Base-by-base conservation (phyloP, 2,888 invertebrate genomes). In the Aporophyla lueneburgensis region DNA sequence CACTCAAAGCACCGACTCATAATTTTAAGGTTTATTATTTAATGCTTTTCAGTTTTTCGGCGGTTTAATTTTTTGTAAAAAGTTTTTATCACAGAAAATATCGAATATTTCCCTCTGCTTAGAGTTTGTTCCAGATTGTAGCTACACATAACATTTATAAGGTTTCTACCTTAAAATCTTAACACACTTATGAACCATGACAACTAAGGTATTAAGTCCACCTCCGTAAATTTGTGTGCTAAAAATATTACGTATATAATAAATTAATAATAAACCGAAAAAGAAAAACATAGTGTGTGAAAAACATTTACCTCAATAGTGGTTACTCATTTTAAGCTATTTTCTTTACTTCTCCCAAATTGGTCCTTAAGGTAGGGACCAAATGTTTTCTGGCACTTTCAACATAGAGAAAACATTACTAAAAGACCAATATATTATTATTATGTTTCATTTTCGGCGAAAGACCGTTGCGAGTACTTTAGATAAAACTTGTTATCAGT, bases 281-380 rank as follows among this genome's bases (percentile, higher is more conserved):
- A n/a, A 61, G n/a, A 24, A 16, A n/a, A 49, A 12, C 19, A 24
- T 49, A 65, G 19, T 27, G 19, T 46, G 7, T 6, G 3, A 24
- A 74, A 74, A 65, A 6, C 49, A 51, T 59, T 43, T 33, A 46
- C 14, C 7, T 14, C n/a, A 75, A 33, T 75, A 75, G 24, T 7
- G 5, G 5, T 76, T 59, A 24, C 24, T 53, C 16, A 61, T 76
- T 76, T 74, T 19, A 16, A 49, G 49, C 0, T 49, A 63, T 77
- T 78, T 65, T 33, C 56, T 71, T 65, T 65, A 59, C 33, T 27
- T 33, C 14, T 61, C 27, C 10, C 24, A 81, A 81, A 76, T 73
- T 70, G 70, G 49, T 70, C 58, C 67, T 73, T 62, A 68, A 19
- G 58, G 59, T 71, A 33, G 66, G 51, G 69, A 67, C 59, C 53